Percentiles rank a stretch among this genome's conserved stretches.
Conservation (phyloP, 2,888 invertebrate species). For the Serripes groenlandicus region DNA sequence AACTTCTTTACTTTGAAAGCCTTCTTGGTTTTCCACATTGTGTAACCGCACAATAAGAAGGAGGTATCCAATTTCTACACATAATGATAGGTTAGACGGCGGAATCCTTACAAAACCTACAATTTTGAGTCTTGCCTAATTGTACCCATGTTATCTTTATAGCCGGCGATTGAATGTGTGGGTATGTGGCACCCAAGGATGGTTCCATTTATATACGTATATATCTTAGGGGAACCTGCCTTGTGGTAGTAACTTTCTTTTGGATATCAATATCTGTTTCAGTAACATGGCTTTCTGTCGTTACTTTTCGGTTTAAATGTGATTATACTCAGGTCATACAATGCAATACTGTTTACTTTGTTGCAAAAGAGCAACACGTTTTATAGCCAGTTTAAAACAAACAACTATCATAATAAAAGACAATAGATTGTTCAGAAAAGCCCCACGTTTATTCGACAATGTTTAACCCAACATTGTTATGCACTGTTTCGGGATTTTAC, state of each 20-base stretch:
- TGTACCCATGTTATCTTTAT: conserved; percentile 51
- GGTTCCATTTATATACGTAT: neutral
- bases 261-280: too few relatives aligned
- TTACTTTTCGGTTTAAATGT: too few relatives aligned
- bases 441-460: too few relatives aligned
- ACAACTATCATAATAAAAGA: too few relatives aligned
- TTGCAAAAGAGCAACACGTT: too few relatives aligned
- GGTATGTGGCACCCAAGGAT: neutral
- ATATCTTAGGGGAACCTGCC: neutral
- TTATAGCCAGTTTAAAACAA: too few relatives aligned
- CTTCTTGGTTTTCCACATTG: conserved; percentile 40
- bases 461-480: too few relatives aligned
- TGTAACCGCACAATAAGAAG: conserved; percentile 56
- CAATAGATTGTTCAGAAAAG: too few relatives aligned
- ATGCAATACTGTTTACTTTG: too few relatives aligned
- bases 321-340: too few relatives aligned
- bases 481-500: too few relatives aligned
- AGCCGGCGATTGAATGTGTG: conserved; percentile 39
- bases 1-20: conserved; percentile 57
- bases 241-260: neutral
- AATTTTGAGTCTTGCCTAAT: conserved; percentile 62
- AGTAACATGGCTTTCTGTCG: too few relatives aligned
- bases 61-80: conserved; percentile 16
- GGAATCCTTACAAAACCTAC: conserved; percentile 40
- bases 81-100: conserved; percentile 48